Evolutionary conservation across 2,797 vertebrate species (phyloP), one percentile per base, ranked within the genome.

Genomic region (Sebastes reedi): DNA sequence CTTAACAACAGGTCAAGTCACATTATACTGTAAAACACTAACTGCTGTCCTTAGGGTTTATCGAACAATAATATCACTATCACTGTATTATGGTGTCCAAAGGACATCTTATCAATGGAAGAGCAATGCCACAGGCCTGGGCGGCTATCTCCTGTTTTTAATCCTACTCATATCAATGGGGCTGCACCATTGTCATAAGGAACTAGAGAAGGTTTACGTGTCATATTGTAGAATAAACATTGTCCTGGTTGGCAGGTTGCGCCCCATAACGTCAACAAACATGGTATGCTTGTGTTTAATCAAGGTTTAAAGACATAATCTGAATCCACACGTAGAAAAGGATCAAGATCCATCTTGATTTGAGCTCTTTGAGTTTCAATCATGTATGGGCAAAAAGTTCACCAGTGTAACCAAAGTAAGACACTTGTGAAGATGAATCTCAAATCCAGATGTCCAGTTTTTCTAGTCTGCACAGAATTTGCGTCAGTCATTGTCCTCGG

Each of bases 101-200:
- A 56, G 50, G 18, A 50, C 50, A 18, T 60, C 18, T 70, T 55
- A 85, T 84, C 64, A 79, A 62, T 30, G 58, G 72, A 60, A 9
- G 30, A 12, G 27, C 8, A 65, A n/a, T 22, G 81, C 81, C 88
- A 72, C 39, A 73, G 89, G 81, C 81, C 61, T 82, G 86, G 88
- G 87, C 29, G 76, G 90, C 60, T 42, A 20, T 68, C 29, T 58
- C 12, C 7, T 62, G 58, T 22, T 77, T 84, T 76, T 65, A 81
- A 71, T 72, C 39, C 71, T 18, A 5, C 55, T 71, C 75, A 36
- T 30, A 67, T 80, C 82, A 55, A 30, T 27, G 27, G 36, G 50
- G 24, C n/a, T 25, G 0, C 29, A 42, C 69, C 30, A 72, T 67
- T 84, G 75, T 75, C 20, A 68, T 34, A 34, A 67, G 83, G 62